Base-by-base conservation (phyloP, 2,888 invertebrate species). In the Metacarcinus magister region DNA sequence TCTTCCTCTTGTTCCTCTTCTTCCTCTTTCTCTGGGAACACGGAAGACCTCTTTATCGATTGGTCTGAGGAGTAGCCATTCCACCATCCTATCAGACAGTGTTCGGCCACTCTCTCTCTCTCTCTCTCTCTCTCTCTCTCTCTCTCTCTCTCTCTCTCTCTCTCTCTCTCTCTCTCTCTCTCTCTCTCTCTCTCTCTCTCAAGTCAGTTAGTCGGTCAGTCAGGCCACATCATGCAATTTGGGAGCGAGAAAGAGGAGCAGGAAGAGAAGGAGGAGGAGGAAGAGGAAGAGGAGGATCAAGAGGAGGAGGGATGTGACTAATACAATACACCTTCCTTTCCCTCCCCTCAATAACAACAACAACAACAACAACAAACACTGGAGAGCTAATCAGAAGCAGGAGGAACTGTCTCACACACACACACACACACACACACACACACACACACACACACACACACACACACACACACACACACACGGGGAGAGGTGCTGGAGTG, bases 361-460 rank as follows among this genome's bases (percentile, higher is more conserved):
- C 93, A 93, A 67, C 75, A 93, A 39, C 93, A 93, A 32, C 93
- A 93, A 39, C 67, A 93, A 82, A 82, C 82, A 82, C 2, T 1
- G 3, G n/a, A 2, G 91, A 91, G 43, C 2, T n/a, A 91, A 43
- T 46, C n/a, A 44, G 44, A 91, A 43, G 44, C 89, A 43, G 91
- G 0, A 39, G 8, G 43, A 46, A 13, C 87, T 10, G n/a, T 19
- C 39, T 2, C 13, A 89, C 39, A 89, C 89, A 89, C 89, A 91
- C 91, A 39, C 32, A 89, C 89, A 91, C 91, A 91, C 91, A 60
- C 60, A 89, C 89, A 89, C 89, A 89, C 89, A 82, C 82, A 89
- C 89, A 89, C 89, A 89, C 89, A 89, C 89, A 89, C 91, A 91
- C 91, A 91, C 91, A 91, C 91, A 91, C 91, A 91, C 91, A 91